Evolutionary conservation across 2,113 vertebrate genomes (phyloP).

Genomic region (Percina caprodes): DNA sequence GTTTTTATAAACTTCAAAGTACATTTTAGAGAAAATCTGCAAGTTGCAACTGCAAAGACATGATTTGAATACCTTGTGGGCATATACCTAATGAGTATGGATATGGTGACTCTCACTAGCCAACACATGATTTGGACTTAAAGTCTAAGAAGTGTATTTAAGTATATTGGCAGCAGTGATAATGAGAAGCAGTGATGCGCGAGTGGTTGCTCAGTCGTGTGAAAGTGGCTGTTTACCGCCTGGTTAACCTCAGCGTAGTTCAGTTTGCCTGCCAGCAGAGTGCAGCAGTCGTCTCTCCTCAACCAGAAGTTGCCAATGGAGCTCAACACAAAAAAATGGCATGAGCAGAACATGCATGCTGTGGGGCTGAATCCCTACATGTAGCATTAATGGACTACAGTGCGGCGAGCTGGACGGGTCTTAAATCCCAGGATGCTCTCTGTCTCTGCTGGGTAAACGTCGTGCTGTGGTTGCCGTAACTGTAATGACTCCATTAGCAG

Average conservation of each 20-base stretch:
- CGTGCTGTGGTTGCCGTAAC: slow-evolving; percentile 34
- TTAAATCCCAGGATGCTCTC: slow-evolving; percentile 32
- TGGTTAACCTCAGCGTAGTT: slow-evolving; percentile 55
- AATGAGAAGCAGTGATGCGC: slow-evolving; percentile 29
- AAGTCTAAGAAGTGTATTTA: not conserved
- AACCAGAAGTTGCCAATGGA: slow-evolving; percentile 2
- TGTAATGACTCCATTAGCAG: slow-evolving; percentile 31
- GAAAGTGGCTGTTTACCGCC: slow-evolving; percentile 38
- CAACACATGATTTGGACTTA: not conserved
- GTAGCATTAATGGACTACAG: slow-evolving; percentile 19
- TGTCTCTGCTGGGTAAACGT: slow-evolving; percentile 22
- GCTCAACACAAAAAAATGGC: slow-evolving; percentile 30
- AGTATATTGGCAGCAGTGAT: slow-evolving; percentile 19
- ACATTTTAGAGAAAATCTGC: not conserved
- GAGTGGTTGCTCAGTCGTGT: slow-evolving; percentile 39
- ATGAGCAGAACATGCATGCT: slow-evolving; percentile 19
- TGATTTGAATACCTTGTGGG: not conserved
- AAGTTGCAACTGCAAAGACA: not conserved
- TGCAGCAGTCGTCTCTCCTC: slow-evolving; percentile 54
- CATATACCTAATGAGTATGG: not conserved
- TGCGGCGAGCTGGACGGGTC: not conserved
- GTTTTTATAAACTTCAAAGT: not conserved
- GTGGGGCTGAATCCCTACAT: slow-evolving; percentile 21
- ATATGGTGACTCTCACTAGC: not conserved
- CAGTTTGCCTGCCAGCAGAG: slow-evolving; percentile 73